These are phyloP conservation scores for Heliconius cydno DNA, from an alignment of 2,888 invertebrate species.

Conservation along the genomic window DNA sequence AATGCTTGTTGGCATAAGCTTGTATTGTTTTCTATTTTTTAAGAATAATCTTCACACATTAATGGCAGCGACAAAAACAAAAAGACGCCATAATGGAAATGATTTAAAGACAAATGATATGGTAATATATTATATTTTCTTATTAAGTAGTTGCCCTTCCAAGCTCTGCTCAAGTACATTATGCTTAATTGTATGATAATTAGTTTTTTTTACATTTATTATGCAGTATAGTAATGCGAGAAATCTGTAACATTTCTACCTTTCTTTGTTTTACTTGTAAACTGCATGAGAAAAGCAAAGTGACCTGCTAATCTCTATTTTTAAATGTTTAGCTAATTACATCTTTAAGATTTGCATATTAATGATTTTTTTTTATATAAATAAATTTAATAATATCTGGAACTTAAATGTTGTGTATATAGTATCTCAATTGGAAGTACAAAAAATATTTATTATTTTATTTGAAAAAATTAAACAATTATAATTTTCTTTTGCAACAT, in stretches of 20 bases:
- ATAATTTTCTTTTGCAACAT: neutral
- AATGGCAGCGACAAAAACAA: conserved; percentile 1
- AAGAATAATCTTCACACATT: conserved; percentile 6
- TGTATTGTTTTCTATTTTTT: neutral
- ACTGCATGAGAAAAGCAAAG: conserved; percentile 16
- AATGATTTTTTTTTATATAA: neutral
- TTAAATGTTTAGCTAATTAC: neutral
- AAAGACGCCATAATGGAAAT: conserved; percentile 5
- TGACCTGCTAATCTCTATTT: neutral
- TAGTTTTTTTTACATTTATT: conserved; percentile 18
- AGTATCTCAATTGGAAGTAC: neutral
- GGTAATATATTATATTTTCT: conserved; percentile 9
- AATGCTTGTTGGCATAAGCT: conserved; percentile 12
- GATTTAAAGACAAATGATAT: conserved; percentile 9
- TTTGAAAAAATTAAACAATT: neutral
- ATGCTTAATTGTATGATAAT: conserved; percentile 16
- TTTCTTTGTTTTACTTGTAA: conserved; percentile 8
- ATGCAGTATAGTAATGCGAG: conserved; percentile 13
- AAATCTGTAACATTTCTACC: neutral
- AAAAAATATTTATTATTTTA: neutral
- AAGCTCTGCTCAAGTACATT: conserved; percentile 6
- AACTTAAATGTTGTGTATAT: neutral
- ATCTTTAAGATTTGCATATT: neutral
- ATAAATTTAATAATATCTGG: neutral
- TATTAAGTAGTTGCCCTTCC: neutral